Base-by-base conservation (phyloP, 2,797 vertebrate species). In the Xiphorhynchus erythropygius region DNA sequence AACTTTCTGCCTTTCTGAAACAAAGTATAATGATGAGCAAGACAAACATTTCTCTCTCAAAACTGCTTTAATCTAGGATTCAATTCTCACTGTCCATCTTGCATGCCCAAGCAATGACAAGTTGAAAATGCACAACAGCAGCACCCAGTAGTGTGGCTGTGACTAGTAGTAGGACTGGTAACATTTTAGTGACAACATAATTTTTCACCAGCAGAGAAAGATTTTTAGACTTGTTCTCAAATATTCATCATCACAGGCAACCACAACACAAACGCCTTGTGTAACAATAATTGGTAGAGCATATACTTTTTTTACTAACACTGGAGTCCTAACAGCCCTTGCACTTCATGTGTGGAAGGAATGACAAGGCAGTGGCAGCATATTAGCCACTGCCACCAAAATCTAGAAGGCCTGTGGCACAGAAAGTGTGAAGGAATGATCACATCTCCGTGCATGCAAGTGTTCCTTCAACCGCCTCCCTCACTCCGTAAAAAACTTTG, bases 321-420 rank as follows among this genome's bases (percentile, higher is more conserved):
- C 5, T 50, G 24, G 18, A 67, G 23, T 70, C 50, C 16, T 74
- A 59, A 52, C 12, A 81, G 49, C 25, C 28, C 25, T 35, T 73
- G 52, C 2, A 68, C 18, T 75, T 68, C 35, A 71, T 0, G 1
- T 13, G 16, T 42, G 11, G 47, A 89, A 71, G 27, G 19, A 90
- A 68, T 18, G 33, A 75, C 1, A 1, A 18, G n/a, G 22, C 33
- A 75, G 33, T 5, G 7, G 39, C 33, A 76, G 23, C 0, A 0
- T 53, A 81, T 57, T 28, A 73, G 35, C 39, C 80, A 28, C 23
- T 1, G 3, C 8, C 50, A 89, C n/a, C 28, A 68, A 80, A 83
- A 84, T 27, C n/a, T 15, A 59, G 39, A 41, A 35, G 13, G 17
- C 3, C 18, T 23, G 11, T 28, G 27, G 23, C 79, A 91, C 67